Evolutionary conservation across 2,888 invertebrate species (phyloP), one percentile per base, ranked within the genome.

Genomic region (Bellardia bayeri): DNA sequence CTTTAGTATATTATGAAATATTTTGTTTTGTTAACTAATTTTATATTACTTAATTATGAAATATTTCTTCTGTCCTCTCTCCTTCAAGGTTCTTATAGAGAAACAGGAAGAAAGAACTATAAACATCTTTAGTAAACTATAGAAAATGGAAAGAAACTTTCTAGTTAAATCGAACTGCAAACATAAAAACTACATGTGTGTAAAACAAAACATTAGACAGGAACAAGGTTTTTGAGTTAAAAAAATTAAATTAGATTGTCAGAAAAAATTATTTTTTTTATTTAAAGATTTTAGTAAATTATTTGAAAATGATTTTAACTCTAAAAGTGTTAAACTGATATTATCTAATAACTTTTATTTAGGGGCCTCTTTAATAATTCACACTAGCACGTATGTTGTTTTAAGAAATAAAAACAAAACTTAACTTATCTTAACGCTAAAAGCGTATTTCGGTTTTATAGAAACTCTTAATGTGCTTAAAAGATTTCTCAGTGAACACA

Each of bases 11-110:
- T 66, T 56, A 56, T 42, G 42, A 78, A 42, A 66, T 40, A 61
- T 49, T 72, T 56, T 30, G 2, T 71, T 81, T 63, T 54, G 2
- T 14, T 16, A 13, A 54, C 51, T 63, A 33, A 74, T 74, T 66
- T 23, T 30, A n/a, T 66, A 45, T 56, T n/a, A 63, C 81, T 81
- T 49, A 49, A 74, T 82, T 82, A 82, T 45, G n/a, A 66, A 82
- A 68, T 66, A 61, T 11, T 33, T 61, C 16, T 33, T 3, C 37
- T 5, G 37, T 5, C 5, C 14, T 37, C 30, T 51, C 71, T 30
- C 33, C 61, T 14, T 58, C 42, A 42, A 71, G 61, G 40, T 80
- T 80, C 40, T 71, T 63, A 80, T 51, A 3, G 51, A 23, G n/a
- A 61, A 64, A 64, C 14, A 54, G 51, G 7, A 54, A 14, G 42